phyloP scores from a whole-genome alignment of 2,888 invertebrate genomes.

The Balanococcus diminutus region DNA sequence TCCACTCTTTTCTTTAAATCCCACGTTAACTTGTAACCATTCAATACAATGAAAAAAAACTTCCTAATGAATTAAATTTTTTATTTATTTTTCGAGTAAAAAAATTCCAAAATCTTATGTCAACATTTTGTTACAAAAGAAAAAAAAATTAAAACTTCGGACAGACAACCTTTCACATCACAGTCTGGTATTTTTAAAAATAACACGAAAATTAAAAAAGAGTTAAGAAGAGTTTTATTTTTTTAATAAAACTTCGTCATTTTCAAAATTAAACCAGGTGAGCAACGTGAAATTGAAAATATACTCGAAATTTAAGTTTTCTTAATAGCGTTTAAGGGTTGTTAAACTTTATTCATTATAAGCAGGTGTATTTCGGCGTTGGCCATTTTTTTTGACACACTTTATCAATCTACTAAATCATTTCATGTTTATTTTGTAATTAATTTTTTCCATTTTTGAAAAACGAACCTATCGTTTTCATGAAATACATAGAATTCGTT shows the following conservation, averaged over 20 bases:
- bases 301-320: slow-evolving; percentile 7
- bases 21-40: background rate
- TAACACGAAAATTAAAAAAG: background rate
- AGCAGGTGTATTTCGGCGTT: background rate
- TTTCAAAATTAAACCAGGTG: background rate
- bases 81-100: background rate
- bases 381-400: background rate
- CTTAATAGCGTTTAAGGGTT: background rate
- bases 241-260: background rate
- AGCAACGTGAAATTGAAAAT: background rate
- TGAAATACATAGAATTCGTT: background rate
- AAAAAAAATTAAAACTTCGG: background rate
- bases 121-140: background rate
- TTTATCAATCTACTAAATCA: background rate
- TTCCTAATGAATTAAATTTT: background rate
- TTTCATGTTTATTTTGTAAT: slow-evolving; percentile 8
- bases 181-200: background rate
- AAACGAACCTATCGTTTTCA: background rate
- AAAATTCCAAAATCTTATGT: background rate
- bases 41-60: too few relatives aligned
- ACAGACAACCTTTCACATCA: background rate
- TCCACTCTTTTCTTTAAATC: background rate
- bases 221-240: background rate
- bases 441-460: background rate
- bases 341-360: slow-evolving; percentile 31